Evolutionary conservation across 2,888 invertebrate genomes (phyloP), one percentile per base, ranked within the genome.

Genomic region (Tipula helvola): DNA sequence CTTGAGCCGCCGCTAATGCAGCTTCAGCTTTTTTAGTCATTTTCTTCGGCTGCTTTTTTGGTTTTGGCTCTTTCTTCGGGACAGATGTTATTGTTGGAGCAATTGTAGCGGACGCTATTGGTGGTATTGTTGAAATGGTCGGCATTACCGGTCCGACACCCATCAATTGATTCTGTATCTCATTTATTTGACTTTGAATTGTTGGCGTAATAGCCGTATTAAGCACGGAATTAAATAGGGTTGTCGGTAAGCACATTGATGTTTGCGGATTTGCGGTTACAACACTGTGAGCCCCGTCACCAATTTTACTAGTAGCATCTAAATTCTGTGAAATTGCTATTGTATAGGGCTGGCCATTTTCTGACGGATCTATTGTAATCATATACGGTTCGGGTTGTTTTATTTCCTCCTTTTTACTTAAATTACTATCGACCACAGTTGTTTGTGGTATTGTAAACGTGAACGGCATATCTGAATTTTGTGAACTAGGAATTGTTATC

Each of bases 401-500:
- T 3, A 39, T 42, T 4, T 87, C 41, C 83, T 86, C 86, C 10
- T 87, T 57, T 8, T 47, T 91, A 42, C 18, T 85, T 39, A 71
- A 16, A 86, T 86, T 57, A 87, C 41, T 47, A 86, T 86, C 39
- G 39, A 71, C 5, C 86, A 85, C 36, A 10, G 87, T 88, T 52
- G 90, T 90, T 71, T 71, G 71, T 87, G 92, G 91, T 88, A 92
- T 91, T 87, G 91, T 91, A 88, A 92, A 90, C 47, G 92, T 91
- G 87, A 90, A 91, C 52, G 91, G 91, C 87, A 91, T 88, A 88
- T 90, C 89, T 10, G 86, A 90, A 88, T 90, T 91, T 88, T 91
- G 90, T n/a, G 87, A 52, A 85, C 86, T 90, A 88, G 92, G 92
- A 89, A 92, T 91, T 87, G 92, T 92, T 90, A 92, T 91, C 91